These are phyloP conservation scores for Psophia crepitans DNA, from an alignment of 2,113 vertebrate genomes.

Conservation along the genomic window DNA sequence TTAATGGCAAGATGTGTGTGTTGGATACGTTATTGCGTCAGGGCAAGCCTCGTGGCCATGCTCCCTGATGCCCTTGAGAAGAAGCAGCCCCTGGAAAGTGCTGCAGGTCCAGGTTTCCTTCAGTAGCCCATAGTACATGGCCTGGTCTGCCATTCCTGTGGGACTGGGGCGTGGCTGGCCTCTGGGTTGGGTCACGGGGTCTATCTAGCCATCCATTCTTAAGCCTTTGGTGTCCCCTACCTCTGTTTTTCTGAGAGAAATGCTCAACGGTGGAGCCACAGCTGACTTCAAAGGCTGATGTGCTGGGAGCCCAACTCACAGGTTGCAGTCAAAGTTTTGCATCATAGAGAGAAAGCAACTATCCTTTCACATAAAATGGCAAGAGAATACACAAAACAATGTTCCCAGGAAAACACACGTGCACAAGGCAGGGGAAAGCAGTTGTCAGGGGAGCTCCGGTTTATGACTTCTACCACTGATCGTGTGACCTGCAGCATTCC, in stretches of 20 bases:
- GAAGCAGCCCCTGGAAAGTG: not conserved
- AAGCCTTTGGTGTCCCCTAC: not conserved
- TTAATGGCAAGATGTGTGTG: fast-evolving
- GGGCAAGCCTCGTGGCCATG: fast-evolving
- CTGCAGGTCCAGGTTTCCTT: not conserved
- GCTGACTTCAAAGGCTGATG: not conserved
- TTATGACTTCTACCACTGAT: not conserved
- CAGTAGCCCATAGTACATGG: fast-evolving
- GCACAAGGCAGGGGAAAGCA: not conserved
- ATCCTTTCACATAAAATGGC: not conserved
- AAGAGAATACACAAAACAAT: not conserved
- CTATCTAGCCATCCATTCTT: not conserved
- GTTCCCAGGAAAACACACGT: fast-evolving
- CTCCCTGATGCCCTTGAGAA: fast-evolving
- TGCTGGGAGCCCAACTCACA: fast-evolving
- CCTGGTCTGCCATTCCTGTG: not conserved
- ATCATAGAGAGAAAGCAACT: not conserved
- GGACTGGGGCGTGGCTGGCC: not conserved
- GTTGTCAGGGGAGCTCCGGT: not conserved
- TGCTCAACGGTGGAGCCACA: not conserved
- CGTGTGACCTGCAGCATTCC: not conserved
- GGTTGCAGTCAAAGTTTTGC: not conserved
- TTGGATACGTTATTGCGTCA: not conserved
- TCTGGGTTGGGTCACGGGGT: not conserved
- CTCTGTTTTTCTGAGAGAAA: not conserved